These are phyloP conservation scores for Coleophora flavipennella DNA, from an alignment of 2,888 invertebrate species.

Conservation along the genomic window DNA sequence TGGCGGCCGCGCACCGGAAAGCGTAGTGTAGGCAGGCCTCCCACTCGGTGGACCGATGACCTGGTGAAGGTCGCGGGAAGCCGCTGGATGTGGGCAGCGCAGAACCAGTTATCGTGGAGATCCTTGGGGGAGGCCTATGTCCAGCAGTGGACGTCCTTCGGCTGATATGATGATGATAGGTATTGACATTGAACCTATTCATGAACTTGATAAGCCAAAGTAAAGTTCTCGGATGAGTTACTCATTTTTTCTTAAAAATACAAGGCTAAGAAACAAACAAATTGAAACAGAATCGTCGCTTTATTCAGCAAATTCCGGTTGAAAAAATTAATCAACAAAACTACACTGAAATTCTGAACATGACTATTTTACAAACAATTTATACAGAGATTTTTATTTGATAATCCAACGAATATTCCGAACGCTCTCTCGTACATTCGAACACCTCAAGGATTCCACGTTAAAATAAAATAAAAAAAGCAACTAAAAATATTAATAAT, in stretches of 20 bases:
- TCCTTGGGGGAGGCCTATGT: too few species aligned
- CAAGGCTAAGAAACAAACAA: conserved; percentile 40
- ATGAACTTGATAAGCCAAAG: too few species aligned
- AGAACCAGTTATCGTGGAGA: too few species aligned
- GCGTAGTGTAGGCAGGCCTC: too few species aligned
- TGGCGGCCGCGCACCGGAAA: too few species aligned
- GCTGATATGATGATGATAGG: too few species aligned
- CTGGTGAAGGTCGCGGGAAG: too few species aligned
- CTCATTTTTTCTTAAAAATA: not conserved
- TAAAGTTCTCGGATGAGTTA: too few species aligned
- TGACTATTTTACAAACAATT: conserved; percentile 70
- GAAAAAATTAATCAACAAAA: conserved; percentile 67
- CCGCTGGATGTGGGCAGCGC: too few species aligned
- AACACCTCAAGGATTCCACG: conserved; percentile 6
- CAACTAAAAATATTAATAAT: conserved; percentile 24
- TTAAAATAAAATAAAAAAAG: conserved; percentile 16
- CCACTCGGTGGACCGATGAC: too few species aligned
- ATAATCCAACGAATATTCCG: conserved; percentile 25
- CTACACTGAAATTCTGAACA: conserved; percentile 66
- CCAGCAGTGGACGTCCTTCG: too few species aligned
- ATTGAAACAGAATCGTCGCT: conserved; percentile 67
- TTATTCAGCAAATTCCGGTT: conserved; percentile 68
- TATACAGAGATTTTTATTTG: conserved; percentile 48
- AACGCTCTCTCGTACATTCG: conserved; percentile 23
- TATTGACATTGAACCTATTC: too few species aligned